Evolutionary conservation across 2,797 vertebrate species (phyloP).

Genomic region (Masticophis lateralis): DNA sequence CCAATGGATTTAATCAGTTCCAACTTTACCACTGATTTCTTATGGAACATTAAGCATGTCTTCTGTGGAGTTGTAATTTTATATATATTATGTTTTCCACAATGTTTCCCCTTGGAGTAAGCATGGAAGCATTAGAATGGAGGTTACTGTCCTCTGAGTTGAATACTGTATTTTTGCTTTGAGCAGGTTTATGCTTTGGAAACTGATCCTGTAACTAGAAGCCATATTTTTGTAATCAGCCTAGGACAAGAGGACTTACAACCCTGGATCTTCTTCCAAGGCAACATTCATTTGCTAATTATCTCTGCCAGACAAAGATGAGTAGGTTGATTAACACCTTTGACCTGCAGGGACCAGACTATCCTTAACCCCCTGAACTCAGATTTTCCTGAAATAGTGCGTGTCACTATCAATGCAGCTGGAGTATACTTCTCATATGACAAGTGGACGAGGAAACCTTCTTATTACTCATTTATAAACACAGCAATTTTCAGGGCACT

Average conservation of each 20-base stretch:
- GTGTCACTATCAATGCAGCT: accelerated
- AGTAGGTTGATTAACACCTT: conserved; percentile 49
- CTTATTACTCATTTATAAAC: conserved; percentile 32
- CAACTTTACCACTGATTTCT: background rate
- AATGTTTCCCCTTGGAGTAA: background rate
- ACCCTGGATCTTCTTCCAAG: conserved; percentile 40
- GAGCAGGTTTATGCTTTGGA: conserved; percentile 60
- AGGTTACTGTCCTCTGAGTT: background rate
- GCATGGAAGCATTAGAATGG: background rate
- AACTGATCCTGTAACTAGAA: conserved; percentile 53
- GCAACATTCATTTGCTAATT: conserved; percentile 60
- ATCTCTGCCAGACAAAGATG: conserved; percentile 53
- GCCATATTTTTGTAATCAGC: conserved; percentile 56
- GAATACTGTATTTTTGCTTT: conserved; percentile 55
- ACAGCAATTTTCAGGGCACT: background rate
- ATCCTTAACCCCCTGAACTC: conserved; percentile 23
- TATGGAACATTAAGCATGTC: background rate
- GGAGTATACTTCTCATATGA: conserved; percentile 10
- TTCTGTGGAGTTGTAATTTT: background rate
- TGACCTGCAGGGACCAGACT: conserved; percentile 51
- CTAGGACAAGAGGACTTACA: conserved; percentile 45
- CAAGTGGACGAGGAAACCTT: background rate
- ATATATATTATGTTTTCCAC: background rate
- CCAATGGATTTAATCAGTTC: background rate
- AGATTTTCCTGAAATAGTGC: conserved; percentile 17